Evolutionary conservation across 2,888 invertebrate genomes (phyloP).

Genomic region (Flabesymbios commensalis): DNA sequence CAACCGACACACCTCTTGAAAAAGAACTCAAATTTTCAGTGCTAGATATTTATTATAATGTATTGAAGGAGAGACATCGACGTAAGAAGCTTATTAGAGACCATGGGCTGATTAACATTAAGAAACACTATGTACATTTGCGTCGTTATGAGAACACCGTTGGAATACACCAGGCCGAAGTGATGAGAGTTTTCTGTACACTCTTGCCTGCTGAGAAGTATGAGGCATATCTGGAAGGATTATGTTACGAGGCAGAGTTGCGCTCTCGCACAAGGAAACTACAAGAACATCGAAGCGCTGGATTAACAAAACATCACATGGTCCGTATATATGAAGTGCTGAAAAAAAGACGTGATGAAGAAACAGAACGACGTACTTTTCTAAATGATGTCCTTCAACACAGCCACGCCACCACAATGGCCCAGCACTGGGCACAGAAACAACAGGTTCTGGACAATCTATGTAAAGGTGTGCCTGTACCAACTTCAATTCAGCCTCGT

Average conservation of each 20-base stretch:
- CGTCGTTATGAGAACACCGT: no score
- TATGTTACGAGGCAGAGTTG: no score
- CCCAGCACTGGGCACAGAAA: conserved; percentile 6
- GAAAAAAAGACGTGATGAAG: conserved; percentile 68
- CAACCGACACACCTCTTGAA: conserved; percentile 58
- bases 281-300: conserved; percentile 71
- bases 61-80: conserved; percentile 75
- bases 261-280: no score
- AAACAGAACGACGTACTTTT: conserved; percentile 62
- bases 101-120: no score
- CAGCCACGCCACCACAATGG: no score
- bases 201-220: no score
- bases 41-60: conserved; percentile 75
- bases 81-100: no score
- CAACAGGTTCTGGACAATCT: background rate
- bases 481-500: conserved; percentile 31
- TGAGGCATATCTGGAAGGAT: no score
- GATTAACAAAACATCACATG: conserved; percentile 72
- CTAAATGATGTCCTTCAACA: conserved; percentile 49
- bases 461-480: background rate
- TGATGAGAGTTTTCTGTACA: no score
- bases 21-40: conserved; percentile 72
- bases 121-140: no score
- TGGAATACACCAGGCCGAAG: no score
- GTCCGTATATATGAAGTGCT: conserved; percentile 71